phyloP scores from a whole-genome alignment of 2,888 invertebrate species.

The Deilephila porcellus region DNA sequence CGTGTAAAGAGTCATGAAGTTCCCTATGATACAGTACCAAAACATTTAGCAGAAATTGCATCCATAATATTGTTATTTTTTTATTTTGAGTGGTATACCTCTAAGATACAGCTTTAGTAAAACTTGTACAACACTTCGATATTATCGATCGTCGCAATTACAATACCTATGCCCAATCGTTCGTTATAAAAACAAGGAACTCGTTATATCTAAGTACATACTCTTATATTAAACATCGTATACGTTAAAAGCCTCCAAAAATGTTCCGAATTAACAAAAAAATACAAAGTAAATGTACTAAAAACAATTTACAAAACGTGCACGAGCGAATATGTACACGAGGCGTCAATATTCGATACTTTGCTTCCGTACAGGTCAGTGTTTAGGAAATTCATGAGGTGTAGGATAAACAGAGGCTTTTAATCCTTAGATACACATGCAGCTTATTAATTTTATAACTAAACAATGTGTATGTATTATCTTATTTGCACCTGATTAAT shows the following conservation, averaged over 20 bases:
- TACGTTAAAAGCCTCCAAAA: slow-evolving; percentile 84
- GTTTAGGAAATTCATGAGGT: background rate
- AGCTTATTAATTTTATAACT: background rate
- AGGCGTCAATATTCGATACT: background rate
- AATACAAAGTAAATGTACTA: slow-evolving; percentile 66
- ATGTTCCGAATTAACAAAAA: slow-evolving; percentile 66
- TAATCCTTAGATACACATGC: background rate
- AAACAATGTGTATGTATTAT: background rate
- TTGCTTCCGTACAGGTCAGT: background rate
- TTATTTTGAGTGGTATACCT: background rate
- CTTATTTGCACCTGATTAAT: background rate
- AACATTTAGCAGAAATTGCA: no score
- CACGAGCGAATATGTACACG: slow-evolving; percentile 21
- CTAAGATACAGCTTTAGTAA: slow-evolving; percentile 10
- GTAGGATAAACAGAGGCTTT: slow-evolving; percentile 23
- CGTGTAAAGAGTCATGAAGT: no score
- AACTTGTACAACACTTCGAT: slow-evolving; percentile 11
- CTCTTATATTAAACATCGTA: slow-evolving; percentile 80
- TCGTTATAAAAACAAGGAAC: slow-evolving; percentile 74
- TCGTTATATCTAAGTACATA: slow-evolving; percentile 82
- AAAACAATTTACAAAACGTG: slow-evolving; percentile 50
- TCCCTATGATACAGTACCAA: no score
- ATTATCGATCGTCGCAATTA: slow-evolving; percentile 35
- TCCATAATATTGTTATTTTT: background rate
- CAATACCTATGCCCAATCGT: slow-evolving; percentile 64